Evolutionary conservation across 2,113 vertebrate genomes (phyloP), one percentile per base, ranked within the genome.

Genomic region (Apodemus speciosus): DNA sequence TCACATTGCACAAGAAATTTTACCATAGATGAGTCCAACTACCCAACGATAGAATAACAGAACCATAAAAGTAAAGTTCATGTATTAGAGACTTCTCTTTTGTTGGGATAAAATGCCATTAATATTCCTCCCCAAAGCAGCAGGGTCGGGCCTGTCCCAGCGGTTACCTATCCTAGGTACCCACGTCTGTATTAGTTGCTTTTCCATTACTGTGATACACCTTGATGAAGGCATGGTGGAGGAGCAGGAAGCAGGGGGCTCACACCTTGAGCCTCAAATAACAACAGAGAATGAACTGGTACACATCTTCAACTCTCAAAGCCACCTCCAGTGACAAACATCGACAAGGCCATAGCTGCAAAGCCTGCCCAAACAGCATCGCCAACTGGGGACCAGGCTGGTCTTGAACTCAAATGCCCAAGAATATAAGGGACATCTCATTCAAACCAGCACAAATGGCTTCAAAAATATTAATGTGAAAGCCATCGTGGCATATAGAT

Each of bases 401-500:
- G 30, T 30, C 64, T 56, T 79, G 32, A 66, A 66, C 21, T 56
- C 49, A 79, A 56, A 56, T 56, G 51, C 35, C 51, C 56, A 9
- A 23, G 51, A 51, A 32, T 21, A 80, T 80, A 80, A 8, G 11
- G 51, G 23, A 38, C 18, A n/a, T n/a, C 75, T 53, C 4, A 10
- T 23, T 79, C 76, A 79, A 23, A n/a, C 35, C 35, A 14, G 32
- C 49, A 53, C 32, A 53, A 1, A 32, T 56, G 11, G 32, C 30
- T 75, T 96, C 88, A 69, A 86, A 93, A 68, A 3, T 64, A 27
- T 53, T 88, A 32, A 88, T 27, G 25, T 38, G 66, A n/a, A 71
- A 85, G n/a, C 32, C 32, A 30, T 8, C 23, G 43, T 27, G 62
- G 40, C 81, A 21, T 72, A 88, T 32, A 38, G 20, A 68, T 5